Evolutionary conservation across 1,140 invertebrate genomes (phyloP).

Genomic region (Ostrea denselamellosa): DNA sequence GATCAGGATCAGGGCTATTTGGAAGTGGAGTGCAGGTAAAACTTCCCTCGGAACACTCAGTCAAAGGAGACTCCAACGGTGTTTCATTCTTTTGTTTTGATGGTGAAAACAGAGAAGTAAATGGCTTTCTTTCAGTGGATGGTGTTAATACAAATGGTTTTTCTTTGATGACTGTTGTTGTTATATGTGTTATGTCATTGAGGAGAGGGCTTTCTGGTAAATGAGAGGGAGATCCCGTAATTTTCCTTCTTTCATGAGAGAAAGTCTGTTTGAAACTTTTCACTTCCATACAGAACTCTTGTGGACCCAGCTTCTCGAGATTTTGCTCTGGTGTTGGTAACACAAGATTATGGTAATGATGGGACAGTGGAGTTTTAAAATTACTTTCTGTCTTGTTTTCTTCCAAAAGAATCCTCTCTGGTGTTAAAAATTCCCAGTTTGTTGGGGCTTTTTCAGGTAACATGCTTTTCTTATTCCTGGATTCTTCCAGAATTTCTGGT

Average conservation of each 20-base stretch:
- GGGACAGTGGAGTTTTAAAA: not conserved
- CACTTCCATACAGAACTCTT: not conserved
- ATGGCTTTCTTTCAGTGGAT: not conserved
- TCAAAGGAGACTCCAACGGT: not conserved
- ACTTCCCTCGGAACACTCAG: constrained; percentile 34
- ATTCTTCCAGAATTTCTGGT: not conserved
- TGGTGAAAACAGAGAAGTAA: not conserved
- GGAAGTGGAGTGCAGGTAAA: constrained; percentile 67
- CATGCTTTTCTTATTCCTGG: not conserved
- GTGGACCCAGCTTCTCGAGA: not conserved
- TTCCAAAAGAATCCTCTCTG: not conserved
- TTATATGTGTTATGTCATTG: not conserved
- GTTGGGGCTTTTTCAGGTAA: not conserved
- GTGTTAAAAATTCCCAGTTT: not conserved
- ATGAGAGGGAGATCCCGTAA: not conserved
- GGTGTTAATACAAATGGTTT: constrained; percentile 15
- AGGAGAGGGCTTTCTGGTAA: not conserved
- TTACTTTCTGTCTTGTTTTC: not conserved
- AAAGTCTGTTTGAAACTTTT: not conserved
- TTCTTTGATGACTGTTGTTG: constrained; percentile 43
- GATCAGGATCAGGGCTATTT: constrained; percentile 62
- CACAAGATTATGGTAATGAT: not conserved
- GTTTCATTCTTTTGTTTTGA: not conserved
- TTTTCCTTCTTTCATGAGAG: not conserved
- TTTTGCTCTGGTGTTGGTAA: not conserved